These are phyloP conservation scores for Lepilemur ruficaudatus DNA, from an alignment of 2,797 vertebrate genomes.

Conservation along the genomic window DNA sequence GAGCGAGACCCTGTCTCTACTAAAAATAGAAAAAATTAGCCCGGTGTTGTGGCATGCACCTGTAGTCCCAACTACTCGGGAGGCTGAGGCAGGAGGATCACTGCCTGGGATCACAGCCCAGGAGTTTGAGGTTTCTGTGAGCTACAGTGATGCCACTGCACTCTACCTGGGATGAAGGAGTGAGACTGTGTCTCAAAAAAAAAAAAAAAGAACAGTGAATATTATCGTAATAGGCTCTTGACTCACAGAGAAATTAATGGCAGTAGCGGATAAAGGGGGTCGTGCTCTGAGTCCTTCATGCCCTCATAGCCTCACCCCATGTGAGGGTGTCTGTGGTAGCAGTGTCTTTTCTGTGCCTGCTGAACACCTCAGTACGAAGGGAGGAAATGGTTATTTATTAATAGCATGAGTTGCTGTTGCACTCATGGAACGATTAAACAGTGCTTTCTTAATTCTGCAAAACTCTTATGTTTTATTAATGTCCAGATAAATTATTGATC, in stretches of 20 bases:
- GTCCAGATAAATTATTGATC: constrained; percentile 27
- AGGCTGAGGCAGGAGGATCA: neutral
- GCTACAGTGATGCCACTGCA: too few species aligned
- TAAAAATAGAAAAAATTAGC: neutral
- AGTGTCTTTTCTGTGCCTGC: neutral
- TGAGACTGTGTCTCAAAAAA: neutral
- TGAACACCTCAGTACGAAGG: constrained; percentile 67
- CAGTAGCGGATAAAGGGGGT: constrained; percentile 57
- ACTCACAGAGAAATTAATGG: constrained; percentile 78
- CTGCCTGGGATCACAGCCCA: too few species aligned
- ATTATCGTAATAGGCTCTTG: constrained; percentile 78
- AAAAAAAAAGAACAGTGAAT: neutral
- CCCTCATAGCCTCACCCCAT: constrained; percentile 70
- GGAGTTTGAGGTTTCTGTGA: neutral
- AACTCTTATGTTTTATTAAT: constrained; percentile 61
- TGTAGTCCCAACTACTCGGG: neutral
- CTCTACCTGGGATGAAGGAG: neutral
- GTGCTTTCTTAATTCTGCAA: constrained; percentile 68
- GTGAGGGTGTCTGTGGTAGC: constrained; percentile 73
- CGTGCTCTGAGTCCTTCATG: constrained; percentile 34
- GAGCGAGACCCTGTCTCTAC: neutral
- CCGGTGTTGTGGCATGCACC: rapidly evolving
- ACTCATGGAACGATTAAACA: constrained; percentile 57
- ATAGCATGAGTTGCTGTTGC: constrained; percentile 34
- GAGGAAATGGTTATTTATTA: constrained; percentile 37